These are phyloP conservation scores for Netelia fuscicornis DNA, from an alignment of 2,888 invertebrate species.

Conservation along the genomic window DNA sequence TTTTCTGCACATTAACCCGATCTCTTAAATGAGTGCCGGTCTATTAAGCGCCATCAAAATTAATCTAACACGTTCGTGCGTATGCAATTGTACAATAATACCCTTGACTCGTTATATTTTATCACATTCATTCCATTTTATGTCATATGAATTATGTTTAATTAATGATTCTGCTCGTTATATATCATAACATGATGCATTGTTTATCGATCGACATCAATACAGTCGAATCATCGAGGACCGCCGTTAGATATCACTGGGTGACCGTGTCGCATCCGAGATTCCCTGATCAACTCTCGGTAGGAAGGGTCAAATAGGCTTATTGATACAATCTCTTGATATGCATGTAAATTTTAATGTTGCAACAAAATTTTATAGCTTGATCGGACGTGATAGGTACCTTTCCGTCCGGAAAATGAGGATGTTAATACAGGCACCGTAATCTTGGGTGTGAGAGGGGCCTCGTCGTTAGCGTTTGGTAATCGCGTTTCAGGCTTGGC, in stretches of 20 bases:
- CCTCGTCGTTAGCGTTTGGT: conserved; percentile 13
- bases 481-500: conserved; percentile 40
- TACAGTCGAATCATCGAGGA: conserved; percentile 40
- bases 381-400: conserved; percentile 57
- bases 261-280: conserved; percentile 11
- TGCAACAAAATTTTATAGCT: no score
- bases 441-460: conserved; percentile 50
- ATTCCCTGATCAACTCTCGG: background rate
- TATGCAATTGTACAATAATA: no score
- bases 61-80: no score
- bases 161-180: conserved; percentile 24
- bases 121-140: background rate
- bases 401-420: conserved; percentile 71
- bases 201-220: conserved; percentile 44
- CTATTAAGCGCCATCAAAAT: no score
- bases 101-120: no score
- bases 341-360: no score
- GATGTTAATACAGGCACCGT: conserved; percentile 76
- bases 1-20: no score
- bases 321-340: background rate
- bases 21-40: no score
- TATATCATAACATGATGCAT: conserved; percentile 10
- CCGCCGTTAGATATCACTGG: conserved; percentile 49
- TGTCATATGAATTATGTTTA: no score
- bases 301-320: conserved; percentile 12